Conservation (phyloP, 2,797 vertebrate genomes). For the Poecilia gillii region DNA sequence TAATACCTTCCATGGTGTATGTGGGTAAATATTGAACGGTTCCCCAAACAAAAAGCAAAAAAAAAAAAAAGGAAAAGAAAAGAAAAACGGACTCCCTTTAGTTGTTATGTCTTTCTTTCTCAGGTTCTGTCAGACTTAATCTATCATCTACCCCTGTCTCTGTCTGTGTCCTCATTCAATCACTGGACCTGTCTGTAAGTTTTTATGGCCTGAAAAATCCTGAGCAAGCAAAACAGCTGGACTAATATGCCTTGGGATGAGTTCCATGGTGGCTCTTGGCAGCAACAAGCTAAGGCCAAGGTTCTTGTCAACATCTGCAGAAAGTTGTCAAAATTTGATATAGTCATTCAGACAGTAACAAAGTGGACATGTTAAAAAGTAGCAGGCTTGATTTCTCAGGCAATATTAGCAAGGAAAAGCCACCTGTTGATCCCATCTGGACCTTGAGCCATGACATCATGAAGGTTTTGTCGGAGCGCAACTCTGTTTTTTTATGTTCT, state of each 20-base stretch:
- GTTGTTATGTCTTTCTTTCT: slow-evolving; percentile 37
- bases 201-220: slow-evolving; percentile 50
- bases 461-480: slow-evolving; percentile 21
- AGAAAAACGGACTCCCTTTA: slow-evolving; percentile 3
- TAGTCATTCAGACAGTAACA: slow-evolving; percentile 74
- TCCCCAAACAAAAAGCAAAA: slow-evolving; percentile 37
- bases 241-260: slow-evolving; percentile 68
- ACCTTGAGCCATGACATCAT: slow-evolving; percentile 45
- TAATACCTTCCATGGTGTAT: slow-evolving; percentile 48
- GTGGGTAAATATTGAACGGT: slow-evolving; percentile 28
- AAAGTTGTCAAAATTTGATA: slow-evolving; percentile 77
- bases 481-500: slow-evolving; percentile 14
- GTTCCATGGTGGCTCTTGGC: slow-evolving; percentile 73
- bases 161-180: slow-evolving; percentile 38
- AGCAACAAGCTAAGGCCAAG: slow-evolving; percentile 49
- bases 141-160: slow-evolving; percentile 31
- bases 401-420: slow-evolving; percentile 48
- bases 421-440: slow-evolving; percentile 36
- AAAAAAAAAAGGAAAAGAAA: no score
- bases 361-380: slow-evolving; percentile 66
- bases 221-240: slow-evolving; percentile 74
- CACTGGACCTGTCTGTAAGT: slow-evolving; percentile 20
- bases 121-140: slow-evolving; percentile 32
- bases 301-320: slow-evolving; percentile 73
- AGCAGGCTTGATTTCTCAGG: slow-evolving; percentile 65